phyloP scores from a whole-genome alignment of 2,113 vertebrate genomes.

The Mola mola region DNA sequence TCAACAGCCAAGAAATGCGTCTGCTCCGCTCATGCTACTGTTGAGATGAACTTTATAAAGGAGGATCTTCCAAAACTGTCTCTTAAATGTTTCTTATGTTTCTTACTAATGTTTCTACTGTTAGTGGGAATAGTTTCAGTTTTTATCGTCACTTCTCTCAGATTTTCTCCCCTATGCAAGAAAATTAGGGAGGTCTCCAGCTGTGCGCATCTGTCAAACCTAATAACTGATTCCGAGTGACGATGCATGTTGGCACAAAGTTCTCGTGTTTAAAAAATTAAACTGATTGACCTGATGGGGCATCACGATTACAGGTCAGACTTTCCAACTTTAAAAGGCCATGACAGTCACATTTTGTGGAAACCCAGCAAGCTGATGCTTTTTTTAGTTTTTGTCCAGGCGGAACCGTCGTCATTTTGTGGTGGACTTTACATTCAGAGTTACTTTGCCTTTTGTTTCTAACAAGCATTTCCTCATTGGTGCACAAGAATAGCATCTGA shows the following conservation, averaged over 20 bases:
- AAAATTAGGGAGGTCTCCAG: conserved; percentile 40
- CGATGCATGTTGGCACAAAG: conserved; percentile 41
- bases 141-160: conserved; percentile 29
- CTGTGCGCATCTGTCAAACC: conserved; percentile 62
- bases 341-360: conserved; percentile 34
- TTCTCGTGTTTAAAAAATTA: conserved; percentile 53
- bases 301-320: conserved; percentile 60
- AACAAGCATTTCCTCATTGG: conserved; percentile 30
- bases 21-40: conserved; percentile 17
- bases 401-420: neutral
- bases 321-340: conserved; percentile 57
- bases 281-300: conserved; percentile 60
- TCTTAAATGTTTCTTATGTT: no score
- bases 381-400: conserved; percentile 1
- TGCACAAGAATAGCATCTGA: conserved; percentile 6
- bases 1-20: conserved; percentile 12
- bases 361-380: conserved; percentile 32
- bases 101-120: no score
- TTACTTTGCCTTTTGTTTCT: conserved; percentile 20
- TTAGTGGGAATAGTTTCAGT: no score
- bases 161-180: conserved; percentile 17
- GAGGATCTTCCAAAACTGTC: neutral
- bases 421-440: neutral
- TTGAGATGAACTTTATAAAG: conserved; percentile 13
- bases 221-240: conserved; percentile 27